Conservation (phyloP, 2,888 invertebrate species). For the Heliothis peltigera region DNA sequence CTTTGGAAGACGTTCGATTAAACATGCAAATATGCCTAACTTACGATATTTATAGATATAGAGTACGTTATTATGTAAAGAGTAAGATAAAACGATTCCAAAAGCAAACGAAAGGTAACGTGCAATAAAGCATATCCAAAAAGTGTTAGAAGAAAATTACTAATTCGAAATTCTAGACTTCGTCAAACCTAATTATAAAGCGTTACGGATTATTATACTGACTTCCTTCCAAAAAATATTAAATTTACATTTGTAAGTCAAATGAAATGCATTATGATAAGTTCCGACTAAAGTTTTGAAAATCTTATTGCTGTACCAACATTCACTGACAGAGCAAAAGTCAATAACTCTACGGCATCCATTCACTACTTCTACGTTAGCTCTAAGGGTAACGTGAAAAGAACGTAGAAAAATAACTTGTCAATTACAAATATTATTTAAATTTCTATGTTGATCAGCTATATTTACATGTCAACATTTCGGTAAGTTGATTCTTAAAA, state of each 20-base stretch:
- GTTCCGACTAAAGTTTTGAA: conserved; percentile 50
- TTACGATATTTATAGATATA: conserved; percentile 80
- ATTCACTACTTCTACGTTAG: conserved; percentile 66
- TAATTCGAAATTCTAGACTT: conserved; percentile 86
- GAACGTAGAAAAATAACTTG: conserved; percentile 89
- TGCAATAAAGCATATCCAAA: conserved; percentile 82
- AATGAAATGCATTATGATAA: conserved; percentile 51
- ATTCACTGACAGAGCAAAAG: conserved; percentile 66
- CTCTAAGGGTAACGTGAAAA: conserved; percentile 80
- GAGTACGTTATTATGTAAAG: conserved; percentile 72
- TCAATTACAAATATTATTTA: conserved; percentile 86
- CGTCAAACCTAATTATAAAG: conserved; percentile 89
- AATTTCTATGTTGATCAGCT: conserved; percentile 88
- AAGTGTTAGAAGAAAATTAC: conserved; percentile 82
- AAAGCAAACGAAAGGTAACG: conserved; percentile 70
- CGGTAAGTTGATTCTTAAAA: conserved; percentile 87
- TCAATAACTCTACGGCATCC: conserved; percentile 61
- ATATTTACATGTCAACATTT: conserved; percentile 89
- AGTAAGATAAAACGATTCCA: conserved; percentile 62
- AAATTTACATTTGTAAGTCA: conserved; percentile 68
- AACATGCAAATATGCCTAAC: conserved; percentile 85
- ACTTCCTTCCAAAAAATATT: conserved; percentile 79
- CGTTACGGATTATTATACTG: conserved; percentile 86
- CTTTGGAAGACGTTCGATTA: conserved; percentile 90
- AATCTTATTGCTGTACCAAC: conserved; percentile 71